Evolutionary conservation across 2,888 invertebrate genomes (phyloP).

Genomic region (Clanis bilineata): DNA sequence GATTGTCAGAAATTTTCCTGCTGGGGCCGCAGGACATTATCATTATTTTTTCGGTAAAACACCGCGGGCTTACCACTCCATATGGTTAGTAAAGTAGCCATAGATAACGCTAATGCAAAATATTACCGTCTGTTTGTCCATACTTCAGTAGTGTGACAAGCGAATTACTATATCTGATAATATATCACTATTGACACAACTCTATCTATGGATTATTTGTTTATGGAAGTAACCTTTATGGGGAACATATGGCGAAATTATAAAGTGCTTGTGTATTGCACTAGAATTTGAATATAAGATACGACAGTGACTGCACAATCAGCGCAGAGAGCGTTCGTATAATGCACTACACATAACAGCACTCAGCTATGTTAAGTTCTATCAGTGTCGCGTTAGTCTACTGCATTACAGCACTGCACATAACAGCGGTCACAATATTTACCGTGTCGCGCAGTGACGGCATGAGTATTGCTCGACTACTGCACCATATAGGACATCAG

Average conservation of each 20-base stretch:
- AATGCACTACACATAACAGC: not conserved
- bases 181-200: conserved; percentile 5
- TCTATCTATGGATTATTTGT: conserved; percentile 6
- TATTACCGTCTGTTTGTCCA: conserved; percentile 20
- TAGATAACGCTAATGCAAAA: conserved; percentile 16
- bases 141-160: conserved; percentile 21
- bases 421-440: no score
- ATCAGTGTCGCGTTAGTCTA: not conserved
- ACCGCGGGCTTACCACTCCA: not conserved
- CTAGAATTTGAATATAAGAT: not conserved
- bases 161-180: conserved; percentile 17
- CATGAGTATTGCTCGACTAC: no score
- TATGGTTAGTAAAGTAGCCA: conserved; percentile 16
- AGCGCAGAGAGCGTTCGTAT: not conserved
- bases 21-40: no score
- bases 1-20: no score
- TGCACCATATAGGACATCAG: no score
- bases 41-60: not conserved
- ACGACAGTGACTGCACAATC: not conserved
- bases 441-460: no score
- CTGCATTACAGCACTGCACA: not conserved
- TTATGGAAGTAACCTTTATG: conserved; percentile 7
- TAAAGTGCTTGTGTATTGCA: not conserved
- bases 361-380: not conserved
- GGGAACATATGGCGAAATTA: not conserved